These are phyloP conservation scores for Scaptomyza graminum DNA, from an alignment of 1,140 invertebrate species.

Conservation along the genomic window DNA sequence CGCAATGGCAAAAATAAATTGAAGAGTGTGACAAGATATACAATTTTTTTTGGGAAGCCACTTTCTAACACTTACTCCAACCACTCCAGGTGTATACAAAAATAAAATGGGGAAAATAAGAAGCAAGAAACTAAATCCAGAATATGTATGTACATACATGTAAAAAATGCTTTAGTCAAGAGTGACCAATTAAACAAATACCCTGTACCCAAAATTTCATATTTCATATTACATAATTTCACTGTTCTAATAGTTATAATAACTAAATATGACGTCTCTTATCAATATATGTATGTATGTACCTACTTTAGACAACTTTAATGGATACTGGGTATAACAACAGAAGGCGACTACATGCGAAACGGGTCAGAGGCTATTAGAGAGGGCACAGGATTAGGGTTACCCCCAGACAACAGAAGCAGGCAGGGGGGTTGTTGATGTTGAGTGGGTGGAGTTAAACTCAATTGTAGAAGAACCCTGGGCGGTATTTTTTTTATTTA, in stretches of 20 bases:
- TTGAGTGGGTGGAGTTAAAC: conserved; percentile 14
- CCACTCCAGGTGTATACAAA: conserved; percentile 35
- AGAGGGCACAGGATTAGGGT: conserved; percentile 46
- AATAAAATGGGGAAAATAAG: conserved; percentile 1
- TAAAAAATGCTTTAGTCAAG: too few relatives aligned
- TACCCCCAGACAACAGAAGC: conserved; percentile 39
- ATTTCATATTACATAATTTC: too few relatives aligned
- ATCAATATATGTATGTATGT: too few relatives aligned
- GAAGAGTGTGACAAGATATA: too few relatives aligned
- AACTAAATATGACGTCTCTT: too few relatives aligned
- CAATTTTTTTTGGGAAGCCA: too few relatives aligned
- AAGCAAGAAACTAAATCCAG: too few relatives aligned
- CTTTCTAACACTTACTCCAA: too few relatives aligned
- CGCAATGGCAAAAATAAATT: background rate
- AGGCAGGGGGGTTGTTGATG: background rate
- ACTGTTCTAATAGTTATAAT: too few relatives aligned
- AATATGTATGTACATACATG: too few relatives aligned
- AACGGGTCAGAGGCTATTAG: conserved; percentile 25
- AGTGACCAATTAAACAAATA: too few relatives aligned
- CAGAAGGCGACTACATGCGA: conserved; percentile 20
- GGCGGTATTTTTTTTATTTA: conserved; percentile 22
- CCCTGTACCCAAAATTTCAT: too few relatives aligned
- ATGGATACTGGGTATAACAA: background rate
- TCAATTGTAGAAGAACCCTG: conserved; percentile 15
- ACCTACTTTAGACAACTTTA: background rate